Conservation (phyloP, 2,888 invertebrate species). For the Cataglyphis cursor region DNA sequence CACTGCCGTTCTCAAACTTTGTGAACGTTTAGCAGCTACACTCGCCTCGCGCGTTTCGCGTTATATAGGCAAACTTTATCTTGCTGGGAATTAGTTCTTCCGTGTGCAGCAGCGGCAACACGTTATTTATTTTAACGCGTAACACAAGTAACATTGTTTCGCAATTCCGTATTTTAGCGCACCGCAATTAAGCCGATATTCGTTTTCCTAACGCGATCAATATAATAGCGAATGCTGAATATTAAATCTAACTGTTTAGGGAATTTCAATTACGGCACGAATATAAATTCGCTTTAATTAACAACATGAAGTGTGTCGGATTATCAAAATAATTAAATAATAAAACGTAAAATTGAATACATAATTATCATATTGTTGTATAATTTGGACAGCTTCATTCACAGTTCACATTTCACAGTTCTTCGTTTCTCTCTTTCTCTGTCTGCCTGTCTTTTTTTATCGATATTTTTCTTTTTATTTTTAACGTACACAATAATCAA, state of each 20-base stretch:
- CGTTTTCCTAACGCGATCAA: not conserved
- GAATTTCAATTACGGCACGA: not conserved
- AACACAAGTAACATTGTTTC: constrained; percentile 23
- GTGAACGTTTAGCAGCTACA: constrained; percentile 46
- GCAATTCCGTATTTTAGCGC: constrained; percentile 24
- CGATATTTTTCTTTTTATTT: not conserved
- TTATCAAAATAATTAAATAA: not conserved
- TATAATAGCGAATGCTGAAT: constrained; percentile 1
- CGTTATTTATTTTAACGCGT: constrained; percentile 49
- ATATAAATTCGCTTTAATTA: constrained; percentile 4
- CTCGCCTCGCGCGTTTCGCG: constrained; percentile 43
- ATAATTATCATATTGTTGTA: not conserved
- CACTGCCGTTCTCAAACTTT: constrained; percentile 58
- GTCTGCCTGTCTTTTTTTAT: not conserved
- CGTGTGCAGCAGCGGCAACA: constrained; percentile 2
- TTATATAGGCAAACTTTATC: constrained; percentile 46
- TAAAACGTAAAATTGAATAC: not conserved
- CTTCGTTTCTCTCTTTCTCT: no score
- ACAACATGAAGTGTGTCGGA: not conserved
- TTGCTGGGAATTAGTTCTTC: constrained; percentile 48
- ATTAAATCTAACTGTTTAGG: constrained; percentile 1
- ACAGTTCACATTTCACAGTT: not conserved
- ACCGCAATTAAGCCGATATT: constrained; percentile 32
- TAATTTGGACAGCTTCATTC: not conserved
- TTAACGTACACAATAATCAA: not conserved